Conservation (phyloP, 2,888 invertebrate genomes). For the Lasius platythorax region DNA sequence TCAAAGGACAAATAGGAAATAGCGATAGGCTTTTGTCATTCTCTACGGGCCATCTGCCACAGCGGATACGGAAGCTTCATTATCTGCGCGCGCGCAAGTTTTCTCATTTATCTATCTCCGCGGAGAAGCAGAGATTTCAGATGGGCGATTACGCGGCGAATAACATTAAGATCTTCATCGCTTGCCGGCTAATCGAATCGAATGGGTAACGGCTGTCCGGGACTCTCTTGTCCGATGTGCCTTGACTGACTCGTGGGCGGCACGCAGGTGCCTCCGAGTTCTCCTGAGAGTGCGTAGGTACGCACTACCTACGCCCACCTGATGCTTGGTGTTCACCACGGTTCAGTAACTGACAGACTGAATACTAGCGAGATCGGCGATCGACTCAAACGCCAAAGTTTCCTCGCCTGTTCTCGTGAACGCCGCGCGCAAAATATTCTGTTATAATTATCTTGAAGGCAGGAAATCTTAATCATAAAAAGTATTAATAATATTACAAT, state of each 20-base stretch:
- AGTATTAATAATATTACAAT: neutral
- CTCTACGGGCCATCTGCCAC: conserved; percentile 22
- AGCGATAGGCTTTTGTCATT: neutral
- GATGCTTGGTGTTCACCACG: conserved; percentile 60
- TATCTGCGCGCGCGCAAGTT: conserved; percentile 21
- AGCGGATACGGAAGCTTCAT: conserved; percentile 46
- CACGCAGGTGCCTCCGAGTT: conserved; percentile 72
- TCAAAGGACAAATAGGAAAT: conserved; percentile 13
- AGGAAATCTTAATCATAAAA: neutral
- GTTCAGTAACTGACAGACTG: conserved; percentile 56
- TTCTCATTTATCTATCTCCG: conserved; percentile 49
- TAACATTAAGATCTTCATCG: conserved; percentile 73
- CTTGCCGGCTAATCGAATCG: conserved; percentile 64
- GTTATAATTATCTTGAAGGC: neutral
- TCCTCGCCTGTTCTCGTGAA: conserved; percentile 28
- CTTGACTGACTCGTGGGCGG: conserved; percentile 69
- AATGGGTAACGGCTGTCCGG: conserved; percentile 56
- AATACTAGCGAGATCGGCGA: conserved; percentile 52
- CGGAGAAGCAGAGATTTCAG: conserved; percentile 57
- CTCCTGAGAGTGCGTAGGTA: conserved; percentile 64
- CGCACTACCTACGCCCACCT: conserved; percentile 64
- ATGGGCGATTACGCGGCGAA: conserved; percentile 57
- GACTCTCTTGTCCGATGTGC: conserved; percentile 53
- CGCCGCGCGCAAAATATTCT: conserved; percentile 1
- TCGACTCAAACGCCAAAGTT: conserved; percentile 43